phyloP scores from a whole-genome alignment of 92 coral and sea anemone genomes.

The Epizoanthus ramosus region DNA sequence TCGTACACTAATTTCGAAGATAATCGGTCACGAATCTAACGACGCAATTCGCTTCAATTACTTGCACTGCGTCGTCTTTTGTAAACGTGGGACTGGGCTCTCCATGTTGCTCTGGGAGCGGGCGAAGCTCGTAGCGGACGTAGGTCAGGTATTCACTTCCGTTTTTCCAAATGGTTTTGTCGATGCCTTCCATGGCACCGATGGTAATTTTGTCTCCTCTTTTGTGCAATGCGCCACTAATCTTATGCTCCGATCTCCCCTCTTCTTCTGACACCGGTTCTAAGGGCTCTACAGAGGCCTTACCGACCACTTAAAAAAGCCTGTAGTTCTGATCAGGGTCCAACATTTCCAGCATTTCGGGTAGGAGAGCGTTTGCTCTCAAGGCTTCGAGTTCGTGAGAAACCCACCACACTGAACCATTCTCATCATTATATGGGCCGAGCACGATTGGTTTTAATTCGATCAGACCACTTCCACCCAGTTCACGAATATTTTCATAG shows the following conservation, averaged over 20 bases:
- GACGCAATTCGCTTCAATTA: neutral
- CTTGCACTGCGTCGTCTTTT: too few species aligned
- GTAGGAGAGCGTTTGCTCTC: constrained; percentile 5
- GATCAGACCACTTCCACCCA: neutral
- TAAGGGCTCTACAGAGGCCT: neutral
- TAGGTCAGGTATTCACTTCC: constrained; percentile 5
- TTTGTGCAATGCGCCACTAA: neutral
- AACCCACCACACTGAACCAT: constrained; percentile 5
- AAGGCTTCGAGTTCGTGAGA: neutral
- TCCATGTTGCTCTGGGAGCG: constrained; percentile 7
- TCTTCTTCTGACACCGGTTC: neutral
- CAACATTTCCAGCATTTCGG: constrained; percentile 29
- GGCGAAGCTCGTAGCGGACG: constrained; percentile 24
- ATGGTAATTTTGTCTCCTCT: constrained; percentile 15
- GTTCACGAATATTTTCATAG: constrained; percentile 23
- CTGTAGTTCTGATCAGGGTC: constrained; percentile 21
- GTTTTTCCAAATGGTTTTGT: neutral
- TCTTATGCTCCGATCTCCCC: constrained; percentile 13
- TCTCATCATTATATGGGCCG: neutral
- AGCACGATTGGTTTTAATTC: constrained; percentile 19
- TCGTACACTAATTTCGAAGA: constrained; percentile 25
- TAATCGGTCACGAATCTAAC: constrained; percentile 22
- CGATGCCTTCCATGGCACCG: constrained; percentile 20
- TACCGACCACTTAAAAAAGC: constrained; percentile 29
- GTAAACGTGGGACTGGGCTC: constrained; percentile 10